These are phyloP conservation scores for Cryptosula pallasiana DNA, from an alignment of 2,888 invertebrate species.

Conservation along the genomic window DNA sequence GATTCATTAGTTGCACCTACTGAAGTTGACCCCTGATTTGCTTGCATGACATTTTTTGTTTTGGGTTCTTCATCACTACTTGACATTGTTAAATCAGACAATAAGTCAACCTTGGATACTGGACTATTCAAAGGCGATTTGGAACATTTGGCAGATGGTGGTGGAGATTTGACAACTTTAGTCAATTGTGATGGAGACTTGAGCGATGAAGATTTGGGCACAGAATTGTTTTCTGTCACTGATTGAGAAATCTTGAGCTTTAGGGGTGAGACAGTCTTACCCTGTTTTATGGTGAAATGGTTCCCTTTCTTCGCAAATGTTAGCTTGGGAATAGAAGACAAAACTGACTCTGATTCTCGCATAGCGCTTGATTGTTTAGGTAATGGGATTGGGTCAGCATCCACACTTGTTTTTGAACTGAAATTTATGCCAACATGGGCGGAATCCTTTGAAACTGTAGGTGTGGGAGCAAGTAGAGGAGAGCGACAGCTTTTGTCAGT, in stretches of 20 bases:
- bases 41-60: too few relatives aligned
- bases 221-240: neutral
- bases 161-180: too few relatives aligned
- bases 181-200: too few relatives aligned
- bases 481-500: neutral
- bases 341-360: neutral
- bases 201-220: neutral
- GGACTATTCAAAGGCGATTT: neutral
- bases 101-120: too few relatives aligned
- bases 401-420: neutral
- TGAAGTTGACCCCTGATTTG: neutral
- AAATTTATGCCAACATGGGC: too few relatives aligned
- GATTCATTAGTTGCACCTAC: neutral
- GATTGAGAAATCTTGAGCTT: neutral
- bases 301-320: conserved; percentile 14
- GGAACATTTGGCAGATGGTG: neutral
- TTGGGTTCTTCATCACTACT: neutral
- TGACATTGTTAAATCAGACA: neutral
- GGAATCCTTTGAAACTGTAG: neutral
- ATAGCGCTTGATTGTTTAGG: neutral
- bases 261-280: neutral
- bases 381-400: neutral
- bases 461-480: neutral
- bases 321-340: neutral
- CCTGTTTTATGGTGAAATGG: neutral